Evolutionary conservation across 2,113 vertebrate genomes (phyloP).

Genomic region (Amphiprion ocellaris): DNA sequence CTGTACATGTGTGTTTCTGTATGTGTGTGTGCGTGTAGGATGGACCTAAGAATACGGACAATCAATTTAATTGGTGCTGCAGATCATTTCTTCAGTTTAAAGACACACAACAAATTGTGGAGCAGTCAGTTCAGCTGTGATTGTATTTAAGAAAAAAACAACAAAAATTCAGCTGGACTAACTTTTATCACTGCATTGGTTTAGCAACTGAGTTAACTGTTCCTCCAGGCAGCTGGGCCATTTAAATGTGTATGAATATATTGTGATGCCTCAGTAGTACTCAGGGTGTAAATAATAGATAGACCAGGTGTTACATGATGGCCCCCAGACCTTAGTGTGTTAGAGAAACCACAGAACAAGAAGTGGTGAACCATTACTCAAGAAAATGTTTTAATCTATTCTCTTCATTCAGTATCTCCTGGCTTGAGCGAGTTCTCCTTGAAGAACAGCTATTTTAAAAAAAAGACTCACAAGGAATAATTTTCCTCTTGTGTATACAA

Average conservation of each 20-base stretch:
- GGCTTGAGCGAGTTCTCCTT: constrained; percentile 3
- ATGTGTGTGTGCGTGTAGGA: no score
- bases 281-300: constrained; percentile 37
- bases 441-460: neutral
- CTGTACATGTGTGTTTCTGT: no score
- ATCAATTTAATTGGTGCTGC: no score
- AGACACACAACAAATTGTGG: no score
- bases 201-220: neutral
- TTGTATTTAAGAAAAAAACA: no score
- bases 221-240: neutral
- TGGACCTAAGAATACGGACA: no score
- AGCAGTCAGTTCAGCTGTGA: no score
- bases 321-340: neutral
- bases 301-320: neutral
- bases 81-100: no score
- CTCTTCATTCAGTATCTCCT: constrained; percentile 9
- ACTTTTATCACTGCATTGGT: neutral
- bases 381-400: constrained; percentile 1
- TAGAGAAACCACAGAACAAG: constrained; percentile 49
- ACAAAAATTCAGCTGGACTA: no score
- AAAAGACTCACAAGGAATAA: neutral
- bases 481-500: neutral
- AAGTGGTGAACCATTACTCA: constrained; percentile 16
- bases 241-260: neutral
- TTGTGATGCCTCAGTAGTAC: neutral